A percentile compares a stretch with the other conserved stretches of the same genome.
Evolutionary conservation across 2,888 invertebrate genomes (phyloP).

Genomic region (Apodemia zela): DNA sequence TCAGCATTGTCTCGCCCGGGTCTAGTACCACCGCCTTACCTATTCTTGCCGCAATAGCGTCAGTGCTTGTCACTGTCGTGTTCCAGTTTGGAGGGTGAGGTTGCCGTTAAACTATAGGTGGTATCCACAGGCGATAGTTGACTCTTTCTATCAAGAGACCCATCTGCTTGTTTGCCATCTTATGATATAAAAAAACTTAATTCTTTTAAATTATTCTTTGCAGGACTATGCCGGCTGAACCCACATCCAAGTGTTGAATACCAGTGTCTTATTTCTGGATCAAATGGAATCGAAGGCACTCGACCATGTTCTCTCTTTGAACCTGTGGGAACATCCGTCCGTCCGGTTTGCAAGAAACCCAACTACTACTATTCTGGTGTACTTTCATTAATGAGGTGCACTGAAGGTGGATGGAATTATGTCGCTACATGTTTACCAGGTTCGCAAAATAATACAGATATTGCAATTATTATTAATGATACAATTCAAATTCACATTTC

Average conservation of each 20-base stretch:
- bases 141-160: no score
- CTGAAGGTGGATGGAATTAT: slow-evolving; percentile 49
- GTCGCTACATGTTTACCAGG: slow-evolving; percentile 49
- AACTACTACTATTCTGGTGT: slow-evolving; percentile 47
- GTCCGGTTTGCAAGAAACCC: slow-evolving; percentile 43
- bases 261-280: slow-evolving; percentile 39
- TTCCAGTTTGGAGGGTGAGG: no score
- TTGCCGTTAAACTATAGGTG: no score
- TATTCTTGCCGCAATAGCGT: no score
- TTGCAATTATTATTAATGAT: slow-evolving; percentile 26
- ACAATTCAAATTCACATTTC: slow-evolving; percentile 23
- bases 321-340: slow-evolving; percentile 43
- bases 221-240: slow-evolving; percentile 49
- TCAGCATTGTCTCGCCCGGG: no score
- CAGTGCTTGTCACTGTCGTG: no score
- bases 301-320: slow-evolving; percentile 42
- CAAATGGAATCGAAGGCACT: slow-evolving; percentile 33
- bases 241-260: slow-evolving; percentile 44
- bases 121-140: no score
- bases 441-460: slow-evolving; percentile 36
- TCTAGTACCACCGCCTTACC: no score
- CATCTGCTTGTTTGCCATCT: no score
- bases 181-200: no score
- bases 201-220: neutral
- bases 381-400: slow-evolving; percentile 45